Conservation (phyloP, 2,113 vertebrate species). For the Nycticebus coucang region DNA sequence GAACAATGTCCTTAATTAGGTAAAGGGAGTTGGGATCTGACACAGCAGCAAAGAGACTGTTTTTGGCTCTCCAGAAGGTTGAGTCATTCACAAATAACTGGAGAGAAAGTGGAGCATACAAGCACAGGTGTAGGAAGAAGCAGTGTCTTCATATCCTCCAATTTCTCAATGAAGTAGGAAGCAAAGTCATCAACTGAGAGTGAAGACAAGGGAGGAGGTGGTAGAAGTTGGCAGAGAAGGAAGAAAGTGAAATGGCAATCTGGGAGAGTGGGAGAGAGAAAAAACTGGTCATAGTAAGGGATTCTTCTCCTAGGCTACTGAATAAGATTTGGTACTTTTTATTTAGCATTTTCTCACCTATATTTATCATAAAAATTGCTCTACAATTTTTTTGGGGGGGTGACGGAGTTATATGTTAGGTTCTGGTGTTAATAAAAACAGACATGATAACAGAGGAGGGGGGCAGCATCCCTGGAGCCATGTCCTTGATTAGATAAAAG, state of each 20-base stretch:
- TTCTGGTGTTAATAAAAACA: background rate
- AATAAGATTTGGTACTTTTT: background rate
- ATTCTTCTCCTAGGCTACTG: background rate
- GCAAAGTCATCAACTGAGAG: background rate
- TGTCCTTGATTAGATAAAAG: background rate
- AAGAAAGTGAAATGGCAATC: background rate
- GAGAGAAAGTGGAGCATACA: background rate
- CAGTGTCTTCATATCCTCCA: background rate
- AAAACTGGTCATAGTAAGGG: background rate
- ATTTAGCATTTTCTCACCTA: conserved; percentile 6
- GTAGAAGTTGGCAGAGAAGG: background rate
- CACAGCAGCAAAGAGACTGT: background rate
- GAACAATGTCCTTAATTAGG: background rate
- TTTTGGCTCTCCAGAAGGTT: background rate
- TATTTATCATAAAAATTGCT: background rate
- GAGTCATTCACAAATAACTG: background rate
- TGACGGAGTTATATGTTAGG: background rate
- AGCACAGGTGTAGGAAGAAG: background rate
- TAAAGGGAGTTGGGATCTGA: background rate
- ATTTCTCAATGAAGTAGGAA: background rate
- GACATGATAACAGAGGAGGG: background rate
- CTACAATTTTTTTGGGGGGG: background rate
- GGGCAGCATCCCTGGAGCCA: background rate
- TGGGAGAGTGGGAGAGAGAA: background rate
- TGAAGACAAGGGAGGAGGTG: background rate